phyloP scores from a whole-genome alignment of 2,113 vertebrate species.

The Oryzias melastigma region DNA sequence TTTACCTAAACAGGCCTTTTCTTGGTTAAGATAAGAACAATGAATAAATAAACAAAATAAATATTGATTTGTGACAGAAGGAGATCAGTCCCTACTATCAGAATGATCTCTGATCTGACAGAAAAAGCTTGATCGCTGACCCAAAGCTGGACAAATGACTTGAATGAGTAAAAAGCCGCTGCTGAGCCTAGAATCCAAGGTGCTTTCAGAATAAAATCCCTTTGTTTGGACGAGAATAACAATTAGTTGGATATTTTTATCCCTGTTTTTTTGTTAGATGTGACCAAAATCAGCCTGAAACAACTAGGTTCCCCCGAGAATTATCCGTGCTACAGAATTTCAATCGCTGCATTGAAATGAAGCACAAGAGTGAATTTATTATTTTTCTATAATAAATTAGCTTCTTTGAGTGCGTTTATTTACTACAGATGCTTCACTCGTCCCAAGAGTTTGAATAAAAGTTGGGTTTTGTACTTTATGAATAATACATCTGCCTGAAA shows the following conservation, averaged over 20 bases:
- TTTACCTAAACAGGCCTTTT: too few relatives aligned
- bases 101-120: too few relatives aligned
- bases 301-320: constrained; percentile 1
- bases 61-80: too few relatives aligned
- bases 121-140: too few relatives aligned
- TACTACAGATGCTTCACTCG: neutral
- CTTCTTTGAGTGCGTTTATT: too few relatives aligned
- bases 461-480: neutral
- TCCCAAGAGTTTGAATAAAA: constrained; percentile 18
- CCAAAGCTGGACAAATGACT: neutral
- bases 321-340: neutral
- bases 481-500: constrained; percentile 21
- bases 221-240: neutral
- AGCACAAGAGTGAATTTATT: too few relatives aligned
- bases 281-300: neutral
- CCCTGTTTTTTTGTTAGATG: neutral
- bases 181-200: constrained; percentile 17
- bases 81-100: too few relatives aligned
- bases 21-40: too few relatives aligned
- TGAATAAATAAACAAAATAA: too few relatives aligned
- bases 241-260: constrained; percentile 5
- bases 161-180: constrained; percentile 9
- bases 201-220: constrained; percentile 6
- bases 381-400: too few relatives aligned
- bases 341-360: neutral